Conservation (phyloP, 35 echinoderm and acorn worm genomes). For the Diadema setosum region DNA sequence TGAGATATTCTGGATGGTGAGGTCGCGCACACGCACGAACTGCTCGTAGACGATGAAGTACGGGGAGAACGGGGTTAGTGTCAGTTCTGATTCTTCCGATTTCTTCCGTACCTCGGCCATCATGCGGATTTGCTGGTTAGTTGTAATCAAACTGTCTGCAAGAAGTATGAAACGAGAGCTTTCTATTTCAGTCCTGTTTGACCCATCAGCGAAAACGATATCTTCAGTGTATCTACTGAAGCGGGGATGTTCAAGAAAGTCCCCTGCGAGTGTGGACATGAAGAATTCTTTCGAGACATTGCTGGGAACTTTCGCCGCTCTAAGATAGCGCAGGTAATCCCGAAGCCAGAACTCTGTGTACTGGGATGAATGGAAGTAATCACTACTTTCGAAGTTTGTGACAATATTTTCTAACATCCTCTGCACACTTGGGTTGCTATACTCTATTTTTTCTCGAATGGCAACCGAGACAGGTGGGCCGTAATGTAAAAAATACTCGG, state of each 20-base stretch:
- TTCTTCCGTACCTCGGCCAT: slow-evolving; percentile 58
- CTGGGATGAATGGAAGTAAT: slow-evolving; percentile 9
- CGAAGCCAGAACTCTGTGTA: slow-evolving; percentile 84
- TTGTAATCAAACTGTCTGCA: slow-evolving; percentile 2
- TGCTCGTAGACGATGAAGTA: slow-evolving; percentile 85
- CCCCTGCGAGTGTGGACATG: background rate
- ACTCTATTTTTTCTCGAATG: slow-evolving; percentile 50
- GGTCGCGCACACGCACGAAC: slow-evolving; percentile 70
- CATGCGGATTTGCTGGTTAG: slow-evolving; percentile 56
- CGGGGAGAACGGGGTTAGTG: slow-evolving; percentile 47
- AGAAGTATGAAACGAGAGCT: slow-evolving; percentile 65
- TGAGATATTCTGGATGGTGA: slow-evolving; percentile 83
- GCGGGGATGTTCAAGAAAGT: slow-evolving; percentile 44
- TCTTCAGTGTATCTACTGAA: slow-evolving; percentile 57
- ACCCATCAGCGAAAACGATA: slow-evolving; percentile 53
- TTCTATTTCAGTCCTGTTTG: slow-evolving; percentile 15
- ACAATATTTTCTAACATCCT: slow-evolving; percentile 27
- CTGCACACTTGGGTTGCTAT: slow-evolving; percentile 57
- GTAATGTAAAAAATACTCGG: slow-evolving; percentile 59
- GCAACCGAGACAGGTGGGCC: slow-evolving; percentile 65
- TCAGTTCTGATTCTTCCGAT: slow-evolving; percentile 16
- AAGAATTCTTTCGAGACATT: slow-evolving; percentile 14
- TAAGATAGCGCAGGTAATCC: slow-evolving; percentile 38
- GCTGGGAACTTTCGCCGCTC: background rate
- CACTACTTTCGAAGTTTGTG: slow-evolving; percentile 36